Evolutionary conservation across 53 echinoderm and acorn worm genomes (phyloP).

Genomic region (Antedon mediterranea): DNA sequence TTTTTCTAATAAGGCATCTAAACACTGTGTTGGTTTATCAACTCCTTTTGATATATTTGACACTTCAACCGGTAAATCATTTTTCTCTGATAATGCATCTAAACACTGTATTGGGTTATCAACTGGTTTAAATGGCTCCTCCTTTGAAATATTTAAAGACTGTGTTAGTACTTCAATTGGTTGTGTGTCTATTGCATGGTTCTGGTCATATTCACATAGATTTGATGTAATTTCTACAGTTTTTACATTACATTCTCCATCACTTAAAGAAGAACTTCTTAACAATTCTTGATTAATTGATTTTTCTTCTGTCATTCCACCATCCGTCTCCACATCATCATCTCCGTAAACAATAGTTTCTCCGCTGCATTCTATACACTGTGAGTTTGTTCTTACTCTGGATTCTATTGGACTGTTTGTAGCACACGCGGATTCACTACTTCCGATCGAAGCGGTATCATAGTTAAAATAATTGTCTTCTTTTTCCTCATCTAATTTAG

Average conservation of each 20-base stretch:
- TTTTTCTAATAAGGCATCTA: too few relatives aligned
- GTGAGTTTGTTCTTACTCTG: background rate
- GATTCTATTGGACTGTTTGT: too few relatives aligned
- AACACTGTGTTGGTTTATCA: background rate
- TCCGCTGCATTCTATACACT: background rate
- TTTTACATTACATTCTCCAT: background rate
- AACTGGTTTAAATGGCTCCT: background rate
- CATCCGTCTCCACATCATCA: background rate
- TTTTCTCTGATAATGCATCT: too few relatives aligned
- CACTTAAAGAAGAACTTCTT: background rate
- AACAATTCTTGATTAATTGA: background rate
- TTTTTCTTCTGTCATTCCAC: background rate
- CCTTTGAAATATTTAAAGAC: too few relatives aligned
- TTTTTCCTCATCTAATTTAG: conserved; percentile 42
- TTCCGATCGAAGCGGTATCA: background rate
- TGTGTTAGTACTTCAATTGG: too few relatives aligned
- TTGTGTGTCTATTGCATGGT: too few relatives aligned
- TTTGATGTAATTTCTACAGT: background rate
- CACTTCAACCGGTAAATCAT: background rate
- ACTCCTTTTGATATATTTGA: background rate
- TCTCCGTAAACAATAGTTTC: background rate
- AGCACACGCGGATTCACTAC: background rate
- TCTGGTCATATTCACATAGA: too few relatives aligned
- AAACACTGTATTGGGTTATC: background rate
- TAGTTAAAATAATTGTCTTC: conserved; percentile 17